phyloP scores from a whole-genome alignment of 2,113 vertebrate species.

The Callospermophilus lateralis region DNA sequence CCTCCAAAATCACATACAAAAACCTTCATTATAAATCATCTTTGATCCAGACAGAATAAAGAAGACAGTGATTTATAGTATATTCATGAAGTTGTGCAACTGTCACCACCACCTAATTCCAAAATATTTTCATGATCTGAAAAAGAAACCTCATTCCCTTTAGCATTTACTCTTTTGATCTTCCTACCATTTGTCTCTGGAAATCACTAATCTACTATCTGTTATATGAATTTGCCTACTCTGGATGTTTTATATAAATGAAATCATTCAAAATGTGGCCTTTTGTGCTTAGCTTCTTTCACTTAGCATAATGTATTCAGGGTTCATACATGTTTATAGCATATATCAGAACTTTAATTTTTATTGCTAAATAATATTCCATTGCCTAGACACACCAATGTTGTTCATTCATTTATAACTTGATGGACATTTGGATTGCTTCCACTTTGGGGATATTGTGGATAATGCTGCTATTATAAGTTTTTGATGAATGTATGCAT shows the following conservation, averaged over 20 bases:
- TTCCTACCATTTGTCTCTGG: not conserved
- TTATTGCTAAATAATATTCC: conserved; percentile 11
- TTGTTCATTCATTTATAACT: conserved; percentile 17
- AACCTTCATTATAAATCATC: not conserved
- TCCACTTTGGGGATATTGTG: not conserved
- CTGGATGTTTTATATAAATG: conserved; percentile 20
- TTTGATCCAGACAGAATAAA: conserved; percentile 41
- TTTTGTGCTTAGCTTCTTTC: not conserved
- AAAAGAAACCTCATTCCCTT: not conserved
- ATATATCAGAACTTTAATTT: not conserved
- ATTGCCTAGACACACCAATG: not conserved
- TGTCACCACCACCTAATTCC: not conserved
- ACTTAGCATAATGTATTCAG: conserved; percentile 24
- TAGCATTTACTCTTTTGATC: not conserved
- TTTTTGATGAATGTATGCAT: not conserved
- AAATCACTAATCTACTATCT: not conserved
- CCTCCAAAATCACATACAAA: conserved; percentile 47
- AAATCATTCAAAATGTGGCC: not conserved
- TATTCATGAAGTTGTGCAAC: not conserved
- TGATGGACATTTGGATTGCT: conserved; percentile 7
- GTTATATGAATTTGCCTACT: not conserved
- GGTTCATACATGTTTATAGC: not conserved
- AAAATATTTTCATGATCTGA: conserved; percentile 11
- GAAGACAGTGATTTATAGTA: not conserved
- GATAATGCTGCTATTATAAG: not conserved